These are phyloP conservation scores for Epsilonema sp. DNA, from an alignment of 2,888 invertebrate species.

Conservation along the genomic window DNA sequence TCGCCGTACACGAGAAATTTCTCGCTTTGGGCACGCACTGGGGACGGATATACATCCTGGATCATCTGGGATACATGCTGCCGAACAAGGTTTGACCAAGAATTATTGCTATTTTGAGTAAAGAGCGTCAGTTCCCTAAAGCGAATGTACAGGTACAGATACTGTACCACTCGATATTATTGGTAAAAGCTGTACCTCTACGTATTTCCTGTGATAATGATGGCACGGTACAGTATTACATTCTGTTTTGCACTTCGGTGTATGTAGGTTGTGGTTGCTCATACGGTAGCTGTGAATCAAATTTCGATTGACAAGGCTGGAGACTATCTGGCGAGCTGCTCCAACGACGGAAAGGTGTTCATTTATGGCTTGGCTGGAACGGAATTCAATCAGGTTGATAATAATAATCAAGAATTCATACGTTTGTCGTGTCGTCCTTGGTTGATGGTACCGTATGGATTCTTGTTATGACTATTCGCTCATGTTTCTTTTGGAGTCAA, in stretches of 20 bases:
- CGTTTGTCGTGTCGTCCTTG: no score
- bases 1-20: slow-evolving; percentile 23
- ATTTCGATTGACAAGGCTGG: slow-evolving; percentile 80
- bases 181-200: no score
- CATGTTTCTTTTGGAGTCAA: no score
- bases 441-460: no score
- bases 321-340: slow-evolving; percentile 58
- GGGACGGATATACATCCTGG: slow-evolving; percentile 20
- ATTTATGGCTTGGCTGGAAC: slow-evolving; percentile 50
- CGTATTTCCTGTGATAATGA: no score
- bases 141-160: no score
- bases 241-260: no score
- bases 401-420: no score
- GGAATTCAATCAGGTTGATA: slow-evolving; percentile 20
- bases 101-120: background rate
- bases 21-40: slow-evolving; percentile 19
- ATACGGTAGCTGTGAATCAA: slow-evolving; percentile 74
- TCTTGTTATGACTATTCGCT: no score
- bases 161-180: no score
- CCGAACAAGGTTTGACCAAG: background rate
- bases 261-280: slow-evolving; percentile 29
- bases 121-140: background rate
- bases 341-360: slow-evolving; percentile 42
- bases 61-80: slow-evolving; percentile 17
- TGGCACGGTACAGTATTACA: no score